These are phyloP conservation scores for Griposia aprilina DNA, from an alignment of 2,888 invertebrate genomes.

Conservation along the genomic window DNA sequence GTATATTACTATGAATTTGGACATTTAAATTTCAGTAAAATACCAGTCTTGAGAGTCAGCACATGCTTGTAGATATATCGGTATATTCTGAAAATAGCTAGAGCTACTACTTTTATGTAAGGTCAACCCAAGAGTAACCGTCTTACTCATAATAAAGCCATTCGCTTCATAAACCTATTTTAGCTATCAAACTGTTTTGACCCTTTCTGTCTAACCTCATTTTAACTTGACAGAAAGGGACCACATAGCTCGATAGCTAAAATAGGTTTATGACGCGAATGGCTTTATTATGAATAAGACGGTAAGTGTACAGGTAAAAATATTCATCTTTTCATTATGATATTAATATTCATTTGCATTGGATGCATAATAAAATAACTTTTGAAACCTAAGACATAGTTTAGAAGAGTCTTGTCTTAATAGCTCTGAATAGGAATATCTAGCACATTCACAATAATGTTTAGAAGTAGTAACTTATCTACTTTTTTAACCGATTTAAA, in stretches of 20 bases:
- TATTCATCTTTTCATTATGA: neutral
- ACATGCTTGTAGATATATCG: neutral
- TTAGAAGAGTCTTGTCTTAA: neutral
- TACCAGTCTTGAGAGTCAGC: too few relatives aligned
- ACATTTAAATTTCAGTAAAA: too few relatives aligned
- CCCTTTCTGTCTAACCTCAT: too few relatives aligned
- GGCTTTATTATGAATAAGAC: too few relatives aligned
- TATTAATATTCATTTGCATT: neutral
- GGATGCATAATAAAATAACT: neutral
- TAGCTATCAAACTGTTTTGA: too few relatives aligned
- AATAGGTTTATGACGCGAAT: too few relatives aligned
- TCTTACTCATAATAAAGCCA: too few relatives aligned
- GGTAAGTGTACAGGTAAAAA: neutral
- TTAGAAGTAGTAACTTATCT: too few relatives aligned
- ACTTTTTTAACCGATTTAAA: neutral
- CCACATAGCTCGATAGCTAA: too few relatives aligned
- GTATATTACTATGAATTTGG: too few relatives aligned
- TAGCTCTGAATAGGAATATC: neutral
- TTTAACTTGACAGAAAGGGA: too few relatives aligned
- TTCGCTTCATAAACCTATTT: too few relatives aligned
- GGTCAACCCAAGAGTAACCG: neutral
- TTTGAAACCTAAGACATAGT: conserved; percentile 2
- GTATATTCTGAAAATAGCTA: neutral
- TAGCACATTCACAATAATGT: neutral
- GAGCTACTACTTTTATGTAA: neutral